A percentile compares a stretch with the other conserved stretches of the same genome.
These are phyloP conservation scores for Acropora yongei DNA, from an alignment of 64 coral and sea anemone species.

Conservation along the genomic window DNA sequence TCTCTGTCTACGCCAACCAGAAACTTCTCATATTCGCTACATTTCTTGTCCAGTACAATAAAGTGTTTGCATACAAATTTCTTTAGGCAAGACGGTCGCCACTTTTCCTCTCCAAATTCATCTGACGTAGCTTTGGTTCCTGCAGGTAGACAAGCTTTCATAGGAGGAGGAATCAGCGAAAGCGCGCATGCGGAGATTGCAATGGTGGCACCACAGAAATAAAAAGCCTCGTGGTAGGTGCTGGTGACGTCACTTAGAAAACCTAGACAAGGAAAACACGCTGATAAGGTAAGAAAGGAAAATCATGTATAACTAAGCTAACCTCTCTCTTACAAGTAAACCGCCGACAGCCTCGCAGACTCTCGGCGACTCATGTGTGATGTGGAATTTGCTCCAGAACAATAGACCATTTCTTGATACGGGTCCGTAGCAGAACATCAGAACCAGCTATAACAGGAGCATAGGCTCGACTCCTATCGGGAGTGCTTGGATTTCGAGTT, in stretches of 20 bases:
- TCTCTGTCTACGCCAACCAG: neutral
- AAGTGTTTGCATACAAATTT: neutral
- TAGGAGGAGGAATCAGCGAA: conserved; percentile 15
- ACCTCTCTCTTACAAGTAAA: neutral
- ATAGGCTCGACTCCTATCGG: no score
- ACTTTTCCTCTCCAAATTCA: neutral
- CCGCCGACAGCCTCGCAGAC: no score
- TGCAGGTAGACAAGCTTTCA: neutral
- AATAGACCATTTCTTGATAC: no score
- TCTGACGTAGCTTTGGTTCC: neutral
- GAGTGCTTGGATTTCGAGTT: no score
- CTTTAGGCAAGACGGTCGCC: neutral
- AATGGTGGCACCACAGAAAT: conserved; percentile 14
- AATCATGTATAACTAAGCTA: neutral
- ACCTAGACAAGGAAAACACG: neutral
- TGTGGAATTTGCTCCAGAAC: no score
- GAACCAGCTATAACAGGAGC: no score
- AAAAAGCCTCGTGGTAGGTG: conserved; percentile 34
- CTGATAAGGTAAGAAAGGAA: neutral
- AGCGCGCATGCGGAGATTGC: conserved; percentile 12
- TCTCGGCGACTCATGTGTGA: no score
- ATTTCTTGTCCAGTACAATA: neutral
- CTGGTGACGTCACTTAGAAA: conserved; percentile 38
- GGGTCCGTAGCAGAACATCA: no score
- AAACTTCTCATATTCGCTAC: neutral